Percentiles rank a stretch among this genome's conserved stretches.
These are phyloP conservation scores for Battus philenor DNA, from an alignment of 1,140 invertebrate genomes.

Conservation along the genomic window DNA sequence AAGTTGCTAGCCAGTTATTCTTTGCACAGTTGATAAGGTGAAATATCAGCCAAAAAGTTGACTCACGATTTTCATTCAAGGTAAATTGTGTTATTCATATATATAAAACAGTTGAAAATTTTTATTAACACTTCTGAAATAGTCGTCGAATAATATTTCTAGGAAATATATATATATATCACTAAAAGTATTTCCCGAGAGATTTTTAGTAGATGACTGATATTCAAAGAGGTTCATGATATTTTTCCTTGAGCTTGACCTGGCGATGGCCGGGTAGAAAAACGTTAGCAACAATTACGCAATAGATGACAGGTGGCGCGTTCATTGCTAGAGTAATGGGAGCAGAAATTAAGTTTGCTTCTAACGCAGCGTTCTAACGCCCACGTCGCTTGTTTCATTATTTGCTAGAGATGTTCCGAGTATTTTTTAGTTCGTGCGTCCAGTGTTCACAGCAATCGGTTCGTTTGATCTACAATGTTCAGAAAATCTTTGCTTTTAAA, in stretches of 20 bases:
- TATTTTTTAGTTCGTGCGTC: background rate
- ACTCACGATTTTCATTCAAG: conserved; percentile 58
- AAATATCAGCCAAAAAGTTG: conserved; percentile 40
- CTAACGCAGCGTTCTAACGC: conserved; percentile 17
- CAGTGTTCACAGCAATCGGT: conserved; percentile 3
- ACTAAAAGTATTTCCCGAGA: too few species aligned
- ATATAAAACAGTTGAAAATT: too few species aligned
- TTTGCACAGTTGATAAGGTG: too few species aligned
- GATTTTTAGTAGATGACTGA: too few species aligned
- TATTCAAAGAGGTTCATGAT: too few species aligned
- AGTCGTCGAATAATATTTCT: too few species aligned
- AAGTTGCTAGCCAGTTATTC: too few species aligned
- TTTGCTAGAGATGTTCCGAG: conserved; percentile 1
- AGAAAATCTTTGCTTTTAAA: too few species aligned
- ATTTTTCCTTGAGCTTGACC: conserved; percentile 58
- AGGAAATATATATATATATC: too few species aligned
- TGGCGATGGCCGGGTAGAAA: conserved; percentile 27
- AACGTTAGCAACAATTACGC: conserved; percentile 25
- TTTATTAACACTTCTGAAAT: too few species aligned
- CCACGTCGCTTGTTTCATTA: conserved; percentile 17
- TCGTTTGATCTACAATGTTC: background rate
- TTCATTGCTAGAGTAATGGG: conserved; percentile 18
- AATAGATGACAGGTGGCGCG: conserved; percentile 24
- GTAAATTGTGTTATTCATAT: too few species aligned
- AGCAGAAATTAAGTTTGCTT: conserved; percentile 8